These are phyloP conservation scores for Spea bombifrons DNA, from an alignment of 2,113 vertebrate genomes.

Conservation along the genomic window DNA sequence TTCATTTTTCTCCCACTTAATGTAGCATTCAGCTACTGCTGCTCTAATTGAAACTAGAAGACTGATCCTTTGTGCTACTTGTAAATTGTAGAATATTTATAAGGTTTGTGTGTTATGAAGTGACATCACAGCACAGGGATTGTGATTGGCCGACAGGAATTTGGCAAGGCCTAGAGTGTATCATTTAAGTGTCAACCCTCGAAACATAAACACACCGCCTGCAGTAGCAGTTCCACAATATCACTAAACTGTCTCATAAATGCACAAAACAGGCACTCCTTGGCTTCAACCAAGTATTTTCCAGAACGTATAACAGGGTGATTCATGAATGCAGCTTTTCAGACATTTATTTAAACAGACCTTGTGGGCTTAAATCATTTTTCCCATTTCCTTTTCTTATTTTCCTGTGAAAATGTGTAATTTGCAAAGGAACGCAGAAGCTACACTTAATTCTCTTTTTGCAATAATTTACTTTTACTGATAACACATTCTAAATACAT, in stretches of 20 bases:
- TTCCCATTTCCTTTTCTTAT: slow-evolving; percentile 29
- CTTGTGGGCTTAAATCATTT: slow-evolving; percentile 23
- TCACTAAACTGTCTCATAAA: slow-evolving; percentile 13
- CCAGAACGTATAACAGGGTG: slow-evolving; percentile 32
- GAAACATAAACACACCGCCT: slow-evolving; percentile 36
- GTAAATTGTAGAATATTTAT: slow-evolving; percentile 34
- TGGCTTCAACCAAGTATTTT: slow-evolving; percentile 34
- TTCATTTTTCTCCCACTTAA: slow-evolving; percentile 57
- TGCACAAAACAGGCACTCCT: slow-evolving; percentile 39
- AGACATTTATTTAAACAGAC: slow-evolving; percentile 23
- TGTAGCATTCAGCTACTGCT: not conserved
- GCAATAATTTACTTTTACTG: not conserved
- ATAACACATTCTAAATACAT: no score
- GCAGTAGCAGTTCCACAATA: slow-evolving; percentile 30
- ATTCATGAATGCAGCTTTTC: slow-evolving; percentile 42
- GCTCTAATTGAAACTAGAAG: slow-evolving; percentile 4
- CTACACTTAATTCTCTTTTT: not conserved
- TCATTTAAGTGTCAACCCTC: slow-evolving; percentile 26
- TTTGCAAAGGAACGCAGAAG: not conserved
- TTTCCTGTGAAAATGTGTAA: not conserved
- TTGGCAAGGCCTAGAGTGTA: slow-evolving; percentile 12
- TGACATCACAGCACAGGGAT: slow-evolving; percentile 39
- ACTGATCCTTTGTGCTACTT: slow-evolving; percentile 17
- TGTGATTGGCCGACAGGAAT: slow-evolving; percentile 32
- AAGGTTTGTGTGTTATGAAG: slow-evolving; percentile 36